Evolutionary conservation across 2,797 vertebrate species (phyloP), one percentile per base, ranked within the genome.

Genomic region (Ctenosaura bakeri): DNA sequence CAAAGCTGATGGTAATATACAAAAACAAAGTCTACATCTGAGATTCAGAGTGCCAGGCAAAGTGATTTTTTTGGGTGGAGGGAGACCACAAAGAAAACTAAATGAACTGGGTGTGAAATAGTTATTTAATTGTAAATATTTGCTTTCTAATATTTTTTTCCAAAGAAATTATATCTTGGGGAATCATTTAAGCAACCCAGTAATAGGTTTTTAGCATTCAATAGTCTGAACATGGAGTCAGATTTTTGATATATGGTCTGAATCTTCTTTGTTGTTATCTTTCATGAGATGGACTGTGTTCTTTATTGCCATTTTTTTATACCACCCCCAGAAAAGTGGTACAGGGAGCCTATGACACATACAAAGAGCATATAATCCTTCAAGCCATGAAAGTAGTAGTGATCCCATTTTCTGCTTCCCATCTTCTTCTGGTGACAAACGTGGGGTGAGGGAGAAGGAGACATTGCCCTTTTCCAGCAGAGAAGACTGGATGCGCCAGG

Each of bases 201-300:
- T 91, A 90, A 87, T 95, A 95, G 94, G 89, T 89, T 95, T 92
- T 92, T 86, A 92, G 64, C 83, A 93, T 89, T 69, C 92, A 93
- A 91, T 93, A 86, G 66, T 59, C 87, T 95, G 95, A 95, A 95
- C 92, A 90, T 94, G 93, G 93, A 89, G 92, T 95, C 94, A 93
- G 92, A 91, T 95, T 95, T 92, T 95, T 94, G 93, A 93, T 74
- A 22, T 35, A 35, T 86, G 93, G 93, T 94, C 92, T 95, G 87
- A 91, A 79, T 94, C 90, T 93, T 90, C 89, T 76, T 62, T 92
- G 74, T 91, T 56, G 93, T 94, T 95, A 82, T 92, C 91, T 93
- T 85, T 93, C 89, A 88, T 94, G 76, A 66, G 92, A 93, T 84
- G 74, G 18, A 64, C 38, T 83, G 3, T 59, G 32, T 81, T 93